These are phyloP conservation scores for Drosophila ironensis DNA, from an alignment of 1,140 invertebrate genomes.

Conservation along the genomic window DNA sequence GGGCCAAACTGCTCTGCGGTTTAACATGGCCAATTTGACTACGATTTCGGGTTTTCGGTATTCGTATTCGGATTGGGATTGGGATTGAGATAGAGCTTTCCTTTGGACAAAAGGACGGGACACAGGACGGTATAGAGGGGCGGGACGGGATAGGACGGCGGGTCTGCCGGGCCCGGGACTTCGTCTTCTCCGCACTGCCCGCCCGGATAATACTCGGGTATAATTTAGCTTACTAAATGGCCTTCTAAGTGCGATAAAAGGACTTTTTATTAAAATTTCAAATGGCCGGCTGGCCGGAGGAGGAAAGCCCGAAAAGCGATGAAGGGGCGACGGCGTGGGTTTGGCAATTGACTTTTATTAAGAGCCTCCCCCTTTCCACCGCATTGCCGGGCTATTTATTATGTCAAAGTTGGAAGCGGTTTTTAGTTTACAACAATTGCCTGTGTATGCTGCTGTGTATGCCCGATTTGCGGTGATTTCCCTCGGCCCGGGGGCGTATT, in stretches of 20 bases:
- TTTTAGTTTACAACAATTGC: slow-evolving; percentile 53
- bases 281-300: slow-evolving; percentile 26
- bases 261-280: slow-evolving; percentile 75
- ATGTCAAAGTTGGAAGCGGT: slow-evolving; percentile 61
- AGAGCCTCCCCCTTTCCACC: slow-evolving; percentile 33
- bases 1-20: slow-evolving; percentile 66
- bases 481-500: background rate
- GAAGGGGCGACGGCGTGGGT: background rate
- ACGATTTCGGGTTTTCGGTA: slow-evolving; percentile 59
- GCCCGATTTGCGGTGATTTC: slow-evolving; percentile 22
- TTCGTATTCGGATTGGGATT: slow-evolving; percentile 25
- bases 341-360: slow-evolving; percentile 73
- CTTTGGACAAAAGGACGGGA: background rate
- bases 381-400: slow-evolving; percentile 62
- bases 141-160: background rate
- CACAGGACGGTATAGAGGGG: background rate
- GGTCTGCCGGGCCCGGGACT: background rate
- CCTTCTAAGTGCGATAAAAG: slow-evolving; percentile 77
- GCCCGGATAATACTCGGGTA: slow-evolving; percentile 57
- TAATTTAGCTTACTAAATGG: slow-evolving; percentile 77
- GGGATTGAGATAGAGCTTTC: slow-evolving; percentile 31
- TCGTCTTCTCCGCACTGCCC: slow-evolving; percentile 3
- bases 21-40: slow-evolving; percentile 78
- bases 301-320: background rate
- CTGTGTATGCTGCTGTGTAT: slow-evolving; percentile 23